phyloP scores from a whole-genome alignment of 2,888 invertebrate species.

The Cephus pulcher region DNA sequence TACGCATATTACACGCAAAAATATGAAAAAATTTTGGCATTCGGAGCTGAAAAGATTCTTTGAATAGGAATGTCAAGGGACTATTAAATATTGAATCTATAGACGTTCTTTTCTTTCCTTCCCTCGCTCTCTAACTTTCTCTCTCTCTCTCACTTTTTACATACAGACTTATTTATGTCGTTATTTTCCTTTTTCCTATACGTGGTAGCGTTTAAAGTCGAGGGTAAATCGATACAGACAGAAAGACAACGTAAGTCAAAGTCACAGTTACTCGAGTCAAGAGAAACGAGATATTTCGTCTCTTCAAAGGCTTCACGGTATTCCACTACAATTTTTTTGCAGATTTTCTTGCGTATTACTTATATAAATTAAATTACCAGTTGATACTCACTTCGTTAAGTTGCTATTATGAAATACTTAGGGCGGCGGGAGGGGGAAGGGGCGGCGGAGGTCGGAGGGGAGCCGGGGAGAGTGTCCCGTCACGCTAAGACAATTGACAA shows the following conservation, averaged over 20 bases:
- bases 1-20: conserved; percentile 22
- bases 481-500: background rate
- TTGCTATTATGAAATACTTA: conserved; percentile 49
- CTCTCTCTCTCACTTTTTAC: conserved; percentile 11
- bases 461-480: background rate
- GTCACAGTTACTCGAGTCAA: conserved; percentile 17
- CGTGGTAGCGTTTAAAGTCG: conserved; percentile 21
- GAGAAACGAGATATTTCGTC: conserved; percentile 33
- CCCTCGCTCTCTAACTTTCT: conserved; percentile 16
- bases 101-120: background rate
- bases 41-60: conserved; percentile 32
- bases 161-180: conserved; percentile 1
- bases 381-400: conserved; percentile 51
- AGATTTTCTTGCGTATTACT: conserved; percentile 47
- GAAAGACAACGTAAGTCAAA: conserved; percentile 13
- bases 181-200: background rate
- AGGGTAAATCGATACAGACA: conserved; percentile 31
- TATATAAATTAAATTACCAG: conserved; percentile 60
- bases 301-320: conserved; percentile 44
- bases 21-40: conserved; percentile 21
- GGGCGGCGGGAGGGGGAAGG: conserved; percentile 19
- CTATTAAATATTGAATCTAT: conserved; percentile 31
- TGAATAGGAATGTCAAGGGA: conserved; percentile 57
- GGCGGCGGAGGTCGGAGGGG: background rate
- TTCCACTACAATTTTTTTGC: conserved; percentile 43